Evolutionary conservation across 2,113 vertebrate genomes (phyloP).

Genomic region (Onychostruthus taczanowskii): DNA sequence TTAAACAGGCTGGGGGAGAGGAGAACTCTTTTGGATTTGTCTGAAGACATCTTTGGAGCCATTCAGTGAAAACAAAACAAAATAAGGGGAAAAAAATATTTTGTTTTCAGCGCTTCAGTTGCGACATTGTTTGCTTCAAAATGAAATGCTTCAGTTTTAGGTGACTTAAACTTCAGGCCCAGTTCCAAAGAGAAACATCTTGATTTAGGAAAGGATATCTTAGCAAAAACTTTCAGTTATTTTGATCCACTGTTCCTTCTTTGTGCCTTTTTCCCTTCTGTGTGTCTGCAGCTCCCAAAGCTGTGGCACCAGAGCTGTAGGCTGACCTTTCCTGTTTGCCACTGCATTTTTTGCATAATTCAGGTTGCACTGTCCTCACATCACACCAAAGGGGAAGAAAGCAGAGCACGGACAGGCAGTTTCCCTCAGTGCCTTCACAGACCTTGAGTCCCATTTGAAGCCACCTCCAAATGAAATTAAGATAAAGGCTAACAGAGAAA

Average conservation of each 20-base stretch:
- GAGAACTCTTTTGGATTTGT: neutral
- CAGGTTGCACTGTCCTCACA: neutral
- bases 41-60: neutral
- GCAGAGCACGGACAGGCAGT: neutral
- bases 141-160: neutral
- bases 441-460: neutral
- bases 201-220: neutral
- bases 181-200: neutral
- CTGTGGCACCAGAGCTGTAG: neutral
- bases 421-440: neutral
- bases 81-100: neutral
- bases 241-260: neutral
- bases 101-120: neutral
- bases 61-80: neutral
- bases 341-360: neutral
- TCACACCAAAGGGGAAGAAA: neutral
- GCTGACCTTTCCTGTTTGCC: neutral
- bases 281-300: neutral
- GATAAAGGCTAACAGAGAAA: neutral
- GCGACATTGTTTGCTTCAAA: neutral
- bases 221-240: neutral
- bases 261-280: neutral
- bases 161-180: conserved; percentile 1
- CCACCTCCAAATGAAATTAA: neutral
- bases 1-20: neutral